Evolutionary conservation across 2,113 vertebrate genomes (phyloP).

Genomic region (Kryptolebias marmoratus): DNA sequence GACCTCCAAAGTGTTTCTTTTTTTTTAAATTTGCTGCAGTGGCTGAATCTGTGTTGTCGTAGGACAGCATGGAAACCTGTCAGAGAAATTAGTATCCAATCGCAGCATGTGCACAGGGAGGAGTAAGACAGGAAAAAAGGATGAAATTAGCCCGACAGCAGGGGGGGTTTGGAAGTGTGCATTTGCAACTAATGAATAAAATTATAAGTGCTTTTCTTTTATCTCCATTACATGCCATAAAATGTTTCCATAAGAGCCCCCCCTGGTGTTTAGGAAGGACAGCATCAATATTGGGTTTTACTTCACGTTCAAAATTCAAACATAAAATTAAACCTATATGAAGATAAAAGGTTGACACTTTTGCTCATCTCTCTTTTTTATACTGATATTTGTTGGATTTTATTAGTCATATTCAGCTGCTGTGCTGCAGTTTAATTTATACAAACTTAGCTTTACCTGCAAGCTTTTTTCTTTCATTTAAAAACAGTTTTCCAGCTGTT

Average conservation of each 20-base stretch:
- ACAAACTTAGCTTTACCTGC: too few relatives aligned
- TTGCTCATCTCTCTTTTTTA: too few relatives aligned
- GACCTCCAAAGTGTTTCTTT: constrained; percentile 1
- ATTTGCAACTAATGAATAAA: not conserved
- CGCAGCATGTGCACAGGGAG: constrained; percentile 6
- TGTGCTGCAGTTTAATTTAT: too few relatives aligned
- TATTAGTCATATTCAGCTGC: too few relatives aligned
- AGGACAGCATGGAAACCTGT: not conserved
- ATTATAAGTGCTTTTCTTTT: not conserved
- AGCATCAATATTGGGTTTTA: not conserved
- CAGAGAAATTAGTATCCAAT: not conserved
- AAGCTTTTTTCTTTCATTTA: too few relatives aligned
- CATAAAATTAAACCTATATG: too few relatives aligned
- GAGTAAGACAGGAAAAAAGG: not conserved
- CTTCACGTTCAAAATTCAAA: not conserved
- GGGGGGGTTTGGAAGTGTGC: constrained; percentile 6
- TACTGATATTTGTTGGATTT: too few relatives aligned
- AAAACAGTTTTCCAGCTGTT: too few relatives aligned
- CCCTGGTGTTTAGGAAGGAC: not conserved
- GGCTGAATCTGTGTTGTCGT: constrained; percentile 14
- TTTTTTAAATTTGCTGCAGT: constrained; percentile 8
- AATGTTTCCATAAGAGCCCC: not conserved
- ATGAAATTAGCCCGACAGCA: not conserved
- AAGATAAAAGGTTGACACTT: too few relatives aligned
- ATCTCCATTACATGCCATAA: constrained; percentile 11